These are phyloP conservation scores for Myocastor coypus DNA, from an alignment of 2,113 vertebrate genomes.

Conservation along the genomic window DNA sequence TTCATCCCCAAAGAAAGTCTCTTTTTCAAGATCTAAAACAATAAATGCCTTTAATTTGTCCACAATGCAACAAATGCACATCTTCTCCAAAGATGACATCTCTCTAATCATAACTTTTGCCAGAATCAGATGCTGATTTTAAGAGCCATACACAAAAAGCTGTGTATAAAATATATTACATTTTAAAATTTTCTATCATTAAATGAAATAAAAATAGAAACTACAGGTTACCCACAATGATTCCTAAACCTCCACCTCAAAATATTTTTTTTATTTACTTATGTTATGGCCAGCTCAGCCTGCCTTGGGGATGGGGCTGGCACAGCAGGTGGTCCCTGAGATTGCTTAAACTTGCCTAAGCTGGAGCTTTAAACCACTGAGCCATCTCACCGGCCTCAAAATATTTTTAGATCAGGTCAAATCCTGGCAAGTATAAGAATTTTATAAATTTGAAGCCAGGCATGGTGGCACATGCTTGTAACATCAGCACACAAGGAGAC, in stretches of 20 bases:
- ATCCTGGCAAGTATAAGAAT: not conserved
- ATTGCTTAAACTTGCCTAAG: too few species aligned
- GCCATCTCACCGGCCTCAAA: not conserved
- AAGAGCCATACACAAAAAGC: not conserved
- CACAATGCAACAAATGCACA: not conserved
- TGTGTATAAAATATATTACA: not conserved
- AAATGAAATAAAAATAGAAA: conserved; percentile 42
- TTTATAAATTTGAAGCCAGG: not conserved
- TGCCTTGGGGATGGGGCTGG: too few species aligned
- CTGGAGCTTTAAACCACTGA: too few species aligned
- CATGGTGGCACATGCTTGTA: too few species aligned
- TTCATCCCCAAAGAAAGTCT: not conserved
- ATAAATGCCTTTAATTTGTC: not conserved
- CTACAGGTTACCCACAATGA: conserved; percentile 12
- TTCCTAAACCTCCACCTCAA: conserved; percentile 1
- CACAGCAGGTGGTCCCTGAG: too few species aligned
- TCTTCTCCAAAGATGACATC: not conserved
- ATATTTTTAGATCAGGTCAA: not conserved
- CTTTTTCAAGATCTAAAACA: conserved; percentile 18
- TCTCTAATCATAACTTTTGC: not conserved
- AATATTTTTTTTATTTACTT: not conserved
- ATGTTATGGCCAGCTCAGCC: too few species aligned
- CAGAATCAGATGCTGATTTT: not conserved
- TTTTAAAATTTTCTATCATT: conserved; percentile 23
- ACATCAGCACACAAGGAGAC: not conserved